Percentiles rank a stretch among this genome's conserved stretches.
phyloP scores from a whole-genome alignment of 35 echinoderm and acorn worm genomes.

The Nesometra sesokonis region DNA sequence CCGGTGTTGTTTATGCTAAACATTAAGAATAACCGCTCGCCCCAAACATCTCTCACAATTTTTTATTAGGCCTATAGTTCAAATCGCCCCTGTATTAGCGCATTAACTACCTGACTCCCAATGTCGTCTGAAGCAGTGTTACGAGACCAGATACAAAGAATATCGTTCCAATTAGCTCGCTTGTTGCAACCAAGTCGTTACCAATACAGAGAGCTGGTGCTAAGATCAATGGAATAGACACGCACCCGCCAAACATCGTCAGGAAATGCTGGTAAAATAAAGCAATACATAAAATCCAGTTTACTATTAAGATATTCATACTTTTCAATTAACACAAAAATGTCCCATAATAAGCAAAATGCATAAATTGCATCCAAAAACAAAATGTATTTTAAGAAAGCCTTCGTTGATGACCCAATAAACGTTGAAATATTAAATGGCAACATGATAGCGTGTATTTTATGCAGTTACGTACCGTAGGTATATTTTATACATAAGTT shows the following conservation, averaged over 20 bases:
- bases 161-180: conserved; percentile 67
- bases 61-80: not conserved
- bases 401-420: not conserved
- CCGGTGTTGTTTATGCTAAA: not conserved
- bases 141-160: conserved; percentile 76
- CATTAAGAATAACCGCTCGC: not conserved
- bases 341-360: no score
- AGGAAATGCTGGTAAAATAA: conserved; percentile 56
- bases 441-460: no score
- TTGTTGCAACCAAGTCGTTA: conserved; percentile 41
- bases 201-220: conserved; percentile 55
- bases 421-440: no score
- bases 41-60: not conserved
- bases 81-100: not conserved
- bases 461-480: no score
- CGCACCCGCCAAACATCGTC: conserved; percentile 86
- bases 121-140: conserved; percentile 53
- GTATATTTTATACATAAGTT: no score
- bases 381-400: not conserved
- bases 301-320: not conserved
- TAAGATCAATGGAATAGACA: conserved; percentile 67
- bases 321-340: no score
- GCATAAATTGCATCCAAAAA: no score
- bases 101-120: conserved; percentile 57
- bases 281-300: not conserved